Conservation (phyloP, 2,797 vertebrate species). For the Sphenodon punctatus region DNA sequence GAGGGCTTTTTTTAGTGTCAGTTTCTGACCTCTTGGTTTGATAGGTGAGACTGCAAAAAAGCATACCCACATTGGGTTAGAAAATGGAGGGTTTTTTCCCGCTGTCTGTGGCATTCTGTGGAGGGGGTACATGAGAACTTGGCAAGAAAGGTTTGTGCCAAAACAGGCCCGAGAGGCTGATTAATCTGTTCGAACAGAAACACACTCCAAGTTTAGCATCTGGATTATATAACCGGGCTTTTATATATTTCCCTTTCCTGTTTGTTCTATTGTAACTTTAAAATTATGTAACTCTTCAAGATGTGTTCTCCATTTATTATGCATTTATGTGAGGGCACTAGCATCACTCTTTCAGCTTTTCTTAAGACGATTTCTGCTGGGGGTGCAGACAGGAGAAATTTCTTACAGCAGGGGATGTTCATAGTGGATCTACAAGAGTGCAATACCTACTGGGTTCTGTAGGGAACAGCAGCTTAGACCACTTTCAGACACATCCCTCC, state of each 20-base stretch:
- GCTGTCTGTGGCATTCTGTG: neutral
- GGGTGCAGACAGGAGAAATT: neutral
- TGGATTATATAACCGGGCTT: slow-evolving; percentile 16
- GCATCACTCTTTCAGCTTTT: no score
- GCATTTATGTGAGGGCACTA: neutral
- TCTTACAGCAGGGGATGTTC: neutral
- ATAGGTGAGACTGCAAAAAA: slow-evolving; percentile 18
- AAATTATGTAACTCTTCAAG: neutral
- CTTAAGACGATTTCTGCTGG: neutral
- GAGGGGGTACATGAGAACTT: neutral
- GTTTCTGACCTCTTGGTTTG: no score
- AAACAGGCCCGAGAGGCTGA: slow-evolving; percentile 1
- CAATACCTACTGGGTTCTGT: no score
- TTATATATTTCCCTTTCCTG: neutral
- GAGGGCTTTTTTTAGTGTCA: no score
- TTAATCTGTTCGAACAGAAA: slow-evolving; percentile 6
- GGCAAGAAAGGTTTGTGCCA: slow-evolving; percentile 11
- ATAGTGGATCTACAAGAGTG: neutral
- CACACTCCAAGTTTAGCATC: slow-evolving; percentile 17
- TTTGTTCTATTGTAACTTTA: slow-evolving; percentile 8
- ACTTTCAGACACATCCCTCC: no score
- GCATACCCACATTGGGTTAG: neutral
- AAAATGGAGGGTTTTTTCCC: no score
- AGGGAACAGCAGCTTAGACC: no score
- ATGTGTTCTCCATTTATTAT: neutral